Percentiles rank a stretch among this genome's conserved stretches.
These are phyloP conservation scores for Eurystomus glaucurus DNA, from an alignment of 2,797 vertebrate genomes.

Conservation along the genomic window DNA sequence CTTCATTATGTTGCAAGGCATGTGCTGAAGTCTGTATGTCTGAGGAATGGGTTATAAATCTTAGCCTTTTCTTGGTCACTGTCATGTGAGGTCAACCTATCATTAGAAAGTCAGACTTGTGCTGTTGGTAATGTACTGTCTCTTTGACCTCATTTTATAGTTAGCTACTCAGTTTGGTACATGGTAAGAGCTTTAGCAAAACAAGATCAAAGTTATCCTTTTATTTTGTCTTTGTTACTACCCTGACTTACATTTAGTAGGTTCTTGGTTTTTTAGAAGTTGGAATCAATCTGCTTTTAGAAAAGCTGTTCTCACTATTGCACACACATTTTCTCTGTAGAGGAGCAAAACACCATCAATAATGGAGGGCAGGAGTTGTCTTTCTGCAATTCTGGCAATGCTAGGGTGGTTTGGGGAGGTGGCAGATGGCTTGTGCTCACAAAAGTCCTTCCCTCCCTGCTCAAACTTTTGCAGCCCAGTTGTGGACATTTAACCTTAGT, in stretches of 20 bases:
- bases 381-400: neutral
- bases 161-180: neutral
- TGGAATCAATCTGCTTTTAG: neutral
- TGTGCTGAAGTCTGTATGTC: neutral
- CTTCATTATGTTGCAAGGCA: neutral
- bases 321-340: neutral
- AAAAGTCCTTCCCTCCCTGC: neutral
- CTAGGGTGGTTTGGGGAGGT: neutral
- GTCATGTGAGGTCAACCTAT: neutral
- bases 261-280: neutral
- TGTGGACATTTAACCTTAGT: neutral
- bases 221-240: neutral
- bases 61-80: constrained; percentile 3
- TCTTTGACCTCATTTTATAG: neutral
- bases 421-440: neutral
- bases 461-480: neutral
- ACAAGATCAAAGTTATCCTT: neutral
- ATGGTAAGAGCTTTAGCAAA: neutral
- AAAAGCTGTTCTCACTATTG: neutral
- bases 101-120: neutral
- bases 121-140: neutral
- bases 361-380: neutral
- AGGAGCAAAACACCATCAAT: neutral
- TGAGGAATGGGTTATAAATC: constrained; percentile 4
- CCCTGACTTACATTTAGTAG: neutral